Conservation (phyloP, 35 echinoderm and acorn worm genomes). For the Heliocidaris tuberculata region DNA sequence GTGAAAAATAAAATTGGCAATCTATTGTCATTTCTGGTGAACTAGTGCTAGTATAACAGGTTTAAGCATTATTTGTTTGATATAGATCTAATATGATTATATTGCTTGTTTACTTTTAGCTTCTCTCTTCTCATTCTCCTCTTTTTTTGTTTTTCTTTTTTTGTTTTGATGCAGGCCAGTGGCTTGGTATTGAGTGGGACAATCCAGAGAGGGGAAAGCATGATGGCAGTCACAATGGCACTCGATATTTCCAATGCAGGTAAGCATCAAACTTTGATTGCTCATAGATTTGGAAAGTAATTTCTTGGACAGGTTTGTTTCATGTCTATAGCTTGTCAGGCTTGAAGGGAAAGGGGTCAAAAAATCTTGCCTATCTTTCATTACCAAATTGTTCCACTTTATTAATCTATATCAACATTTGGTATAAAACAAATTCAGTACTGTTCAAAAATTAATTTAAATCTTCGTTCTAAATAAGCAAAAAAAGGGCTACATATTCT, state of each 20-base stretch:
- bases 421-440: background rate
- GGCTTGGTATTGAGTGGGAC: conserved; percentile 98
- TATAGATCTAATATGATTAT: background rate
- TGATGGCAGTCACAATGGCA: conserved; percentile 83
- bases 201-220: conserved; percentile 83
- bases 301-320: background rate
- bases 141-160: conserved; percentile 8
- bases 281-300: background rate
- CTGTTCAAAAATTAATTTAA: background rate
- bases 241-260: conserved; percentile 82
- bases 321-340: background rate
- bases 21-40: too few species aligned
- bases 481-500: background rate
- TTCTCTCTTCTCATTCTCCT: background rate
- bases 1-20: too few species aligned
- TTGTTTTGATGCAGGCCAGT: conserved; percentile 66
- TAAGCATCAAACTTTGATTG: background rate
- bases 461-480: background rate
- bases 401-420: too few species aligned
- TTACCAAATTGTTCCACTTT: too few species aligned
- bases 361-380: too few species aligned
- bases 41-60: background rate
- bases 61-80: background rate
- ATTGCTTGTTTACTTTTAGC: background rate
- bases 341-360: background rate